Conservation (phyloP, 1,140 invertebrate species). For the Zaprionus africanus region DNA sequence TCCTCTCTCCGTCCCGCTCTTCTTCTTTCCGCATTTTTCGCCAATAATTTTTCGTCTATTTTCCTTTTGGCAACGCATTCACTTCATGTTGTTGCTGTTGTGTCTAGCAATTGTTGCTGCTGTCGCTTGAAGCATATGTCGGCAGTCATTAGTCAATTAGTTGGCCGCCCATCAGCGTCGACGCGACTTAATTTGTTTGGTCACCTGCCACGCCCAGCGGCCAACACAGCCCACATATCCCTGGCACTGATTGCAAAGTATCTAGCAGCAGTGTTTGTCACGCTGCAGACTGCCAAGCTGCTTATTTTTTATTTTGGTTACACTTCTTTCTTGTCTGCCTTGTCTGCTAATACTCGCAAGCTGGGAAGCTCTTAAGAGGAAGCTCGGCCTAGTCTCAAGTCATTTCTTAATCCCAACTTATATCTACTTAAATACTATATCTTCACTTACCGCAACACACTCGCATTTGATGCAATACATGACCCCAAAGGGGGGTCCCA, state of each 20-base stretch:
- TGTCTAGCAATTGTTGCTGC: slow-evolving; percentile 24
- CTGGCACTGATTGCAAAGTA: background rate
- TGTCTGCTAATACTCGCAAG: too few relatives aligned
- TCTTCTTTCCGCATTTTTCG: slow-evolving; percentile 26
- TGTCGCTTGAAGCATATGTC: slow-evolving; percentile 63
- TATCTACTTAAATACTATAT: background rate
- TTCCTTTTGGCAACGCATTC: slow-evolving; percentile 34
- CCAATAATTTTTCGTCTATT: slow-evolving; percentile 49
- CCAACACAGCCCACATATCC: background rate
- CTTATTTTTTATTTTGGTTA: too few relatives aligned
- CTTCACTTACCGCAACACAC: slow-evolving; percentile 92
- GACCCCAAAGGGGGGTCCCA: slow-evolving; percentile 95
- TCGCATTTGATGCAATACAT: slow-evolving; percentile 97
- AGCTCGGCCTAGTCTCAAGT: background rate
- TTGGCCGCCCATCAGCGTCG: slow-evolving; percentile 41
- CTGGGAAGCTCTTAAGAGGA: slow-evolving; percentile 1
- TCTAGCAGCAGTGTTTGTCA: background rate
- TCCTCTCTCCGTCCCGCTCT: background rate
- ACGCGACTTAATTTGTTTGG: slow-evolving; percentile 45
- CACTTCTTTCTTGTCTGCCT: too few relatives aligned
- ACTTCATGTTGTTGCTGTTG: slow-evolving; percentile 22
- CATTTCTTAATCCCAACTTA: background rate
- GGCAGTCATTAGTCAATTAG: slow-evolving; percentile 73
- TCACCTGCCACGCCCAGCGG: slow-evolving; percentile 5
- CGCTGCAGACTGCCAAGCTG: too few relatives aligned